These are phyloP conservation scores for Sylvicapra grimmia DNA, from an alignment of 2,113 vertebrate species.

Conservation along the genomic window DNA sequence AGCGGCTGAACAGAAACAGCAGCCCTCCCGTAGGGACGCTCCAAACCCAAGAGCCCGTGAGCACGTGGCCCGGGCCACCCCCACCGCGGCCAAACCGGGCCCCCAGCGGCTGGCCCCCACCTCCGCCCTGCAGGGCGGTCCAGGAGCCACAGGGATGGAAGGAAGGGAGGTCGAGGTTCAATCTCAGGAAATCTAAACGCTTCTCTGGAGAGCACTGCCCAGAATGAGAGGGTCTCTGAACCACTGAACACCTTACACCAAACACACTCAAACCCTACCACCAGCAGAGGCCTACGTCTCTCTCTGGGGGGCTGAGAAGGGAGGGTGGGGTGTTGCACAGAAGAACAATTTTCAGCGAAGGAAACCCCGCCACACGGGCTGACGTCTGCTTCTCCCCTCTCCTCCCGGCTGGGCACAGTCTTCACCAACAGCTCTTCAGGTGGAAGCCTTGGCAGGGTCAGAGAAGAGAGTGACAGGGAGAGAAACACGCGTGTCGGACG, in stretches of 20 bases:
- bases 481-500: rapidly evolving
- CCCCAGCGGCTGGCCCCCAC: not conserved
- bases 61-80: rapidly evolving
- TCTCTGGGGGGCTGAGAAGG: conserved; percentile 24
- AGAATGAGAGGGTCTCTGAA: not conserved
- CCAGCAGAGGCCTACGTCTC: not conserved
- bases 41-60: not conserved
- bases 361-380: conserved; percentile 10
- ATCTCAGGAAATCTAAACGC: not conserved
- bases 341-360: conserved; percentile 5
- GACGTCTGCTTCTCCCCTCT: not conserved
- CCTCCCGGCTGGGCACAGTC: not conserved
- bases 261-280: not conserved
- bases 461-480: not conserved
- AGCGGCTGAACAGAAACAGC: not conserved
- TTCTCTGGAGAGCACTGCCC: not conserved
- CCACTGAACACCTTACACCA: not conserved
- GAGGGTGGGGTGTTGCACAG: conserved; percentile 17
- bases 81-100: not conserved
- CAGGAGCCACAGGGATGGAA: not conserved
- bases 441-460: not conserved
- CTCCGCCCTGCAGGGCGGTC: rapidly evolving
- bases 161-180: not conserved
- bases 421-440: not conserved
- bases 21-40: not conserved